Percentiles rank a stretch among this genome's conserved stretches.
Conservation (phyloP, 2,113 vertebrate genomes). For the Herpetotheres cachinnans region DNA sequence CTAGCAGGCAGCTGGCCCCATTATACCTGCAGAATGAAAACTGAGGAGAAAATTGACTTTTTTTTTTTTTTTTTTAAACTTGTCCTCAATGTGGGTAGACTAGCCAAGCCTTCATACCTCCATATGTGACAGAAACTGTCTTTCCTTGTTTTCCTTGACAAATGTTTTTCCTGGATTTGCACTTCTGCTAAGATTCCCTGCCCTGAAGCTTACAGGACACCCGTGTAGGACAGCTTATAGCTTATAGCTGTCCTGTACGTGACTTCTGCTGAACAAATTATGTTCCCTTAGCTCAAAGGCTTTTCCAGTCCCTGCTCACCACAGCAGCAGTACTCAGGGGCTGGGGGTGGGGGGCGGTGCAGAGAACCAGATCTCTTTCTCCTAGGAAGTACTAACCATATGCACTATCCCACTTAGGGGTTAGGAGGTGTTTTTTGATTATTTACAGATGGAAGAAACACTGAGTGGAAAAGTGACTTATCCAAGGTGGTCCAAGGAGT, state of each 20-base stretch:
- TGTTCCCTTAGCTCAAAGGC: background rate
- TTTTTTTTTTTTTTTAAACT: too few species aligned
- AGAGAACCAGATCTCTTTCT: background rate
- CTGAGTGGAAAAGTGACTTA: background rate
- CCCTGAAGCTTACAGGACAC: background rate
- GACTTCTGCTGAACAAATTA: background rate
- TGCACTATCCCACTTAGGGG: background rate
- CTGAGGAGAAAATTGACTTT: background rate
- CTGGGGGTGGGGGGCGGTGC: background rate
- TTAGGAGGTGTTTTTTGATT: background rate
- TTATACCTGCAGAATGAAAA: background rate
- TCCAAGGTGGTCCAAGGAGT: background rate
- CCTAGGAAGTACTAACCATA: background rate
- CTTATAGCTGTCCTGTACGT: background rate
- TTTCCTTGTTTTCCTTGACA: background rate
- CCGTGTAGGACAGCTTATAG: background rate
- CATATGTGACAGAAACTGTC: background rate
- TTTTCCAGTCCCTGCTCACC: background rate
- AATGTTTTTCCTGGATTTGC: background rate
- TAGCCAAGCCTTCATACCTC: background rate
- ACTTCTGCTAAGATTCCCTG: background rate
- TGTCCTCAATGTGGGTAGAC: background rate
- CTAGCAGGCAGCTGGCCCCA: background rate
- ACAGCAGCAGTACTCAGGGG: background rate
- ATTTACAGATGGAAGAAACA: background rate